These are phyloP conservation scores for Arenaria interpres DNA, from an alignment of 2,113 vertebrate species.

Conservation along the genomic window DNA sequence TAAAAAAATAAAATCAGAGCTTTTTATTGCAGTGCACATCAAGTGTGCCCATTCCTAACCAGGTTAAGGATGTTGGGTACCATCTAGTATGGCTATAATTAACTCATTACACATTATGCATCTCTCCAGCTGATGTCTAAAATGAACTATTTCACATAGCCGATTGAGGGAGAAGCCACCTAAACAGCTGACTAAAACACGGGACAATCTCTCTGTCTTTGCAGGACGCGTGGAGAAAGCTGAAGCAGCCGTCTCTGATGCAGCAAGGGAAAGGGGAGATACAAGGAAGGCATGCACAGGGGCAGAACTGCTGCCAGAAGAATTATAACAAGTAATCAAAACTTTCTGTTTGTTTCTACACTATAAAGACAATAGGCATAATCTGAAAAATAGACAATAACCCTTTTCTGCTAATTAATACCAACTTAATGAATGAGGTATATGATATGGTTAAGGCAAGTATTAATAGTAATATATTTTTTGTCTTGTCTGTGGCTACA, in stretches of 20 bases:
- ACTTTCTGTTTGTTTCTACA: neutral
- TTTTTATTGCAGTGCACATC: neutral
- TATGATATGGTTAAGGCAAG: neutral
- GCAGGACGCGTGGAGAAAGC: accelerated
- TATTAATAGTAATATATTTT: neutral
- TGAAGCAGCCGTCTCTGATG: neutral
- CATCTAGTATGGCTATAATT: neutral
- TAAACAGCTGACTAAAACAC: neutral
- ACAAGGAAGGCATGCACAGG: neutral
- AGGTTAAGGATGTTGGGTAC: neutral
- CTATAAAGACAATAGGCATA: neutral
- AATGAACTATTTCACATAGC: neutral
- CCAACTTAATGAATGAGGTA: neutral
- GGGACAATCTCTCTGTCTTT: neutral
- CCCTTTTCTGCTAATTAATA: neutral
- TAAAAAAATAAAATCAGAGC: neutral
- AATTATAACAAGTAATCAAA: neutral
- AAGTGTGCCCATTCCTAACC: neutral
- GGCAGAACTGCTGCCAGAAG: neutral
- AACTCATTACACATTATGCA: neutral
- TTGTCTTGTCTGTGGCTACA: neutral
- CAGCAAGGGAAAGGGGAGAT: neutral
- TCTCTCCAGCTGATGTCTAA: neutral
- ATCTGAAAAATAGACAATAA: neutral
- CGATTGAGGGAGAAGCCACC: neutral